Conservation (phyloP, 2,113 vertebrate species). For the Cyprinodon tularosa region DNA sequence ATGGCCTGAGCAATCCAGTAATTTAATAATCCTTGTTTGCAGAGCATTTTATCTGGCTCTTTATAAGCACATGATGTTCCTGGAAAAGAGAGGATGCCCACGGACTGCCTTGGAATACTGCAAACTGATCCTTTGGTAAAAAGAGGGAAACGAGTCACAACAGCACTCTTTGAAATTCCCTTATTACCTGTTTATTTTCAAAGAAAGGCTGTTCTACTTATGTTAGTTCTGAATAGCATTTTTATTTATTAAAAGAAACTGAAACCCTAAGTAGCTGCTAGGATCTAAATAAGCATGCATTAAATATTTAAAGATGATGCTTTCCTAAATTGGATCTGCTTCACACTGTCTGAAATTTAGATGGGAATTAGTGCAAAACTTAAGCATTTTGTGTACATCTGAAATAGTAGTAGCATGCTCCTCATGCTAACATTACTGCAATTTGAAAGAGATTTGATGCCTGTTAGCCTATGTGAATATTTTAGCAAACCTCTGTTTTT, state of each 20-base stretch:
- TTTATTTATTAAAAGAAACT: background rate
- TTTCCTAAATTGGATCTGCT: background rate
- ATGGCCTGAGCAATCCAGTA: conserved; percentile 3
- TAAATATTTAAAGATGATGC: background rate
- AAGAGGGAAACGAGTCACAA: background rate
- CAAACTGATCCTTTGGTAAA: conserved; percentile 93
- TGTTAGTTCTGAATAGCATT: background rate
- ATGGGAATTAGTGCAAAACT: background rate
- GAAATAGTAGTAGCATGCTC: too few relatives aligned
- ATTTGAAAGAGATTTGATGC: too few relatives aligned
- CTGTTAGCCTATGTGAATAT: too few relatives aligned
- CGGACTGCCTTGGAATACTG: conserved; percentile 95
- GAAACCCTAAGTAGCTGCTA: background rate
- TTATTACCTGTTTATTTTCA: background rate
- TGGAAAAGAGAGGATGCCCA: conserved; percentile 95
- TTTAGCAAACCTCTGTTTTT: too few relatives aligned
- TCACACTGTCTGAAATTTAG: background rate
- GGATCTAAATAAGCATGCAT: background rate
- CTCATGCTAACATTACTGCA: too few relatives aligned
- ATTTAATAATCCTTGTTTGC: conserved; percentile 34
- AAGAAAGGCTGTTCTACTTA: too few relatives aligned
- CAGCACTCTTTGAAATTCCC: background rate
- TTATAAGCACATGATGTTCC: conserved; percentile 95
- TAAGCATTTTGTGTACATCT: background rate
- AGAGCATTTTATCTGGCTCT: conserved; percentile 95